phyloP scores from a whole-genome alignment of 92 coral and sea anemone genomes.

The Micromussa lordhowensis region DNA sequence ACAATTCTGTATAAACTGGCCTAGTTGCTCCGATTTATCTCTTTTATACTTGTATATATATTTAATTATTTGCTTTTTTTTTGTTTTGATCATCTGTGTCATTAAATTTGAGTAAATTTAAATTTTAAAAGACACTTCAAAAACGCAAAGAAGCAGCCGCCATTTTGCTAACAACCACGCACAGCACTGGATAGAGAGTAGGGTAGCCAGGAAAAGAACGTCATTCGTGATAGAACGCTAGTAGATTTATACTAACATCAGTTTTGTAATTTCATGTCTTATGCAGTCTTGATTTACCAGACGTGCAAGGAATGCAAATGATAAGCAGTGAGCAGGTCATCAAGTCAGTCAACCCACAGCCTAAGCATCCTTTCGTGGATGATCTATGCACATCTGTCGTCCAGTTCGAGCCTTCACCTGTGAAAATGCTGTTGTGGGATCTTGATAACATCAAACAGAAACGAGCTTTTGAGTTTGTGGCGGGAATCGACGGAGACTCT shows the following conservation, averaged over 20 bases:
- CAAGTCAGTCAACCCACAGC: neutral
- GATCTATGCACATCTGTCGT: conserved; percentile 17
- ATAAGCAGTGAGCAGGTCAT: neutral
- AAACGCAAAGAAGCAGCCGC: too few species aligned
- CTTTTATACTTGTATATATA: too few species aligned
- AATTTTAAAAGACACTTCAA: too few species aligned
- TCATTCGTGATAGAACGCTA: too few species aligned
- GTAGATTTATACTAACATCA: neutral
- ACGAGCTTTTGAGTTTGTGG: conserved; percentile 11
- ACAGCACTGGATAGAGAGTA: too few species aligned
- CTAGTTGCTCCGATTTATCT: too few species aligned
- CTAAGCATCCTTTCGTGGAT: neutral
- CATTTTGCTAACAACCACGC: too few species aligned
- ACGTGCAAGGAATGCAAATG: neutral
- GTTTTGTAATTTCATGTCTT: neutral
- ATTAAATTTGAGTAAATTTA: too few species aligned
- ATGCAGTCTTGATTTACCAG: conserved; percentile 12
- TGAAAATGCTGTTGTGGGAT: conserved; percentile 8
- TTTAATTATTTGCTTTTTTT: too few species aligned
- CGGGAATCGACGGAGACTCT: neutral
- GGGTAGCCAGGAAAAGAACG: too few species aligned
- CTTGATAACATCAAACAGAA: conserved; percentile 8
- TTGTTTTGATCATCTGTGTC: too few species aligned
- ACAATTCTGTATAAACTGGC: too few species aligned
- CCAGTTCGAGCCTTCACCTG: conserved; percentile 18